Conservation (phyloP, 2,113 vertebrate species). For the Atractosteus spatula region DNA sequence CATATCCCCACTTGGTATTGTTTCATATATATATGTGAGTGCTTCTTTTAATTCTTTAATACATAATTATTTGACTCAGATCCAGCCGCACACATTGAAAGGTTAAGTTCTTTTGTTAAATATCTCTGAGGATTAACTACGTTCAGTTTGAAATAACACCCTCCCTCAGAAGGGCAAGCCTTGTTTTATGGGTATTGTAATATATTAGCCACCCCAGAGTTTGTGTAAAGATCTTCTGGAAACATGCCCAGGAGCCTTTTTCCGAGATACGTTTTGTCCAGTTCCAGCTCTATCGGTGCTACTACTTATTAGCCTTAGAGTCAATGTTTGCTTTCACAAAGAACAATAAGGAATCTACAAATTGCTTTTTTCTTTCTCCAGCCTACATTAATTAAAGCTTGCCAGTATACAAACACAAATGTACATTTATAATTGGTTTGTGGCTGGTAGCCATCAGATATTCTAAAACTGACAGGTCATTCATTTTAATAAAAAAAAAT, state of each 20-base stretch:
- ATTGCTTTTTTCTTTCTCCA: background rate
- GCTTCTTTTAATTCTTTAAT: no score
- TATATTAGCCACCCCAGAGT: constrained; percentile 13
- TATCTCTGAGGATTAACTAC: constrained; percentile 2
- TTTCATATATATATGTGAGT: no score
- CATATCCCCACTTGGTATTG: no score
- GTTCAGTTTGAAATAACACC: background rate
- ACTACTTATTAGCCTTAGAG: constrained; percentile 18
- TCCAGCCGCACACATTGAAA: constrained; percentile 9
- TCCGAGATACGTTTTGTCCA: constrained; percentile 13
- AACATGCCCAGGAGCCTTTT: constrained; percentile 20
- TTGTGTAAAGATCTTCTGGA: constrained; percentile 18
- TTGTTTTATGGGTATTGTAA: constrained; percentile 7
- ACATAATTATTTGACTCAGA: background rate
- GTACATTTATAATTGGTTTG: background rate
- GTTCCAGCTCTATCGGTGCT: constrained; percentile 20
- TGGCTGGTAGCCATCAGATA: background rate
- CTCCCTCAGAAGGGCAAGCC: constrained; percentile 12
- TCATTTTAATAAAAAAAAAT: constrained; percentile 32
- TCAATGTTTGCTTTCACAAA: constrained; percentile 18
- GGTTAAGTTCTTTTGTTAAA: constrained; percentile 20
- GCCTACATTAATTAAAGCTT: constrained; percentile 1
- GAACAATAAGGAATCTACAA: constrained; percentile 9
- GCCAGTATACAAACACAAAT: background rate
- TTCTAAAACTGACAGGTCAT: constrained; percentile 8